A percentile compares a stretch with the other conserved stretches of the same genome.
Conservation (phyloP, 2,888 invertebrate genomes). For the Scaptomyza caliginosa region DNA sequence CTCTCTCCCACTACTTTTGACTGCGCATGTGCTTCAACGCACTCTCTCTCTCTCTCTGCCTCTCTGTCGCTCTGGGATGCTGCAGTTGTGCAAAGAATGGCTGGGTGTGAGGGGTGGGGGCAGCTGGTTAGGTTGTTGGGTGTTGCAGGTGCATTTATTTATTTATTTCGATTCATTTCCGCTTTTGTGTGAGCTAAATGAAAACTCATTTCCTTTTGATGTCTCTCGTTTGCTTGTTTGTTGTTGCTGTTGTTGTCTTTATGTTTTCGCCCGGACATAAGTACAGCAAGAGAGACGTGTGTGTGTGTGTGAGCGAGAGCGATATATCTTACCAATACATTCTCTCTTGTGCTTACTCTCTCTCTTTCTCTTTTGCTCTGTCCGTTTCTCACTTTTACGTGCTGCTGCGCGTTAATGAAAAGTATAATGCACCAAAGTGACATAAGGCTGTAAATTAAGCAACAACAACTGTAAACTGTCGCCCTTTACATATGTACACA, state of each 20-base stretch:
- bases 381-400: slow-evolving; percentile 24
- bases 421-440: slow-evolving; percentile 78
- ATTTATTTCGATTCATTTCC: slow-evolving; percentile 82
- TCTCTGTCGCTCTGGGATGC: slow-evolving; percentile 39
- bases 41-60: slow-evolving; percentile 19
- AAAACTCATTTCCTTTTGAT: slow-evolving; percentile 83
- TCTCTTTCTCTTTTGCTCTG: slow-evolving; percentile 15
- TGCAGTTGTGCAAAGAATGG: slow-evolving; percentile 17
- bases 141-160: slow-evolving; percentile 78
- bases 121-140: background rate
- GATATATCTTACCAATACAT: background rate
- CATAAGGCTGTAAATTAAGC: slow-evolving; percentile 79
- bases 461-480: slow-evolving; percentile 65
- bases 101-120: background rate
- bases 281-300: slow-evolving; percentile 39
- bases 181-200: slow-evolving; percentile 78
- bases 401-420: slow-evolving; percentile 74
- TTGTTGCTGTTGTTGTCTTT: slow-evolving; percentile 13
- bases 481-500: slow-evolving; percentile 22
- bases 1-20: slow-evolving; percentile 7
- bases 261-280: slow-evolving; percentile 43
- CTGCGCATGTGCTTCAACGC: slow-evolving; percentile 49
- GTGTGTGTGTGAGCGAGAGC: slow-evolving; percentile 17
- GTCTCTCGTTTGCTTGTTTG: slow-evolving; percentile 41
- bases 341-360: slow-evolving; percentile 2